These are phyloP conservation scores for Stigmatopora nigra DNA, from an alignment of 2,113 vertebrate genomes.

Conservation along the genomic window DNA sequence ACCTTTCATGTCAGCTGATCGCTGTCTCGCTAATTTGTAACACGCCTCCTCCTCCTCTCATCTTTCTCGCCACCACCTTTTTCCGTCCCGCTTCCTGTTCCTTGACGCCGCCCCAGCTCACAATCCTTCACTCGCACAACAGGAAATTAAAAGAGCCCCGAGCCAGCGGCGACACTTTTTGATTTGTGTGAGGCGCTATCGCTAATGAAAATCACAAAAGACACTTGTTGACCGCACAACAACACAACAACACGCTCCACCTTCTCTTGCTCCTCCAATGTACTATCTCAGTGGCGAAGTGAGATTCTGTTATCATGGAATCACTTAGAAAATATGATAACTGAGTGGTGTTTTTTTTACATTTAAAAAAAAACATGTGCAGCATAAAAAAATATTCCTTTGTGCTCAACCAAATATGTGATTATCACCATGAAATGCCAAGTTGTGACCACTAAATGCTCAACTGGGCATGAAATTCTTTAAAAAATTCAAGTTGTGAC, in stretches of 20 bases:
- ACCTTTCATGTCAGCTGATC: slow-evolving; percentile 34
- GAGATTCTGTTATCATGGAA: background rate
- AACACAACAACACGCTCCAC: background rate
- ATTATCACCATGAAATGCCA: too few species aligned
- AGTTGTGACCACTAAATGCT: too few species aligned
- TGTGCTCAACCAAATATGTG: too few species aligned
- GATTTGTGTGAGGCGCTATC: slow-evolving; percentile 54
- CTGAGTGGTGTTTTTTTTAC: too few species aligned
- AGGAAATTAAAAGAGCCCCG: slow-evolving; percentile 62
- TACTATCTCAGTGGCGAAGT: background rate
- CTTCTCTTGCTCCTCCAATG: background rate
- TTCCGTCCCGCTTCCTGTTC: slow-evolving; percentile 54
- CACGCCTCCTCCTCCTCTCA: slow-evolving; percentile 13
- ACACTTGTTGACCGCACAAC: slow-evolving; percentile 44
- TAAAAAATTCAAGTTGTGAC: too few species aligned
- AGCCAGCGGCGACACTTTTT: slow-evolving; percentile 37
- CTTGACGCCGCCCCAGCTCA: slow-evolving; percentile 29
- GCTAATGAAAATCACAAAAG: slow-evolving; percentile 58
- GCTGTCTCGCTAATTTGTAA: background rate
- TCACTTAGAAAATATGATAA: too few species aligned
- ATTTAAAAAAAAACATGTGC: too few species aligned
- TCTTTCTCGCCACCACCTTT: slow-evolving; percentile 34
- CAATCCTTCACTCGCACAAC: slow-evolving; percentile 59
- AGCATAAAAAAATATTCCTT: too few species aligned
- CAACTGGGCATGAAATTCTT: too few species aligned